Base-by-base conservation (phyloP, 2,797 vertebrate genomes). In the Melopsittacus undulatus region DNA sequence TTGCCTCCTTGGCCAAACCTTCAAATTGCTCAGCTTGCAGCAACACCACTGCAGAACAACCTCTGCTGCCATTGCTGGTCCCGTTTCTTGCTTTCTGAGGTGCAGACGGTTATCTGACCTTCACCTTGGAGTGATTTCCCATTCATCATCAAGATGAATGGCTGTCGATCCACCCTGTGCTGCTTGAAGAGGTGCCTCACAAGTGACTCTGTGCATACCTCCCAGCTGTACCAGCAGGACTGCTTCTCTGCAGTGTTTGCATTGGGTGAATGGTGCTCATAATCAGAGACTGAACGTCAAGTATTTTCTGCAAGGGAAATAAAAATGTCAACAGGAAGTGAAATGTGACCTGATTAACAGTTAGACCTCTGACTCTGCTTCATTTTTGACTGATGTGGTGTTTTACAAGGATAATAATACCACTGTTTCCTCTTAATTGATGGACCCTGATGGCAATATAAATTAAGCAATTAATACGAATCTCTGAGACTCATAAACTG, bases 341-440 rank as follows among this genome's bases (percentile, higher is more conserved):
- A 97, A 97, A 97, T 96, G 97, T 80, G 97, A 97, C 97, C 97
- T 98, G 97, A 98, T 98, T 97, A 98, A 97, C 94, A 96, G 96
- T 94, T 97, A 97, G 95, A 96, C 97, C 97, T 98, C 96, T 77
- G 93, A 97, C 92, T 96, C 94, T 95, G 91, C 88, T 89, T 96
- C 88, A 6, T 61, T 94, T 96, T 95, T 96, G 94, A 96, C 83
- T 90, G 94, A 97, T 96, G 94, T 34, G 64, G 76, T 91, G 67
- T 94, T 96, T 97, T 95, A 96, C 87, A 93, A 54, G 94, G 88
- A 93, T 90, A 92, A 95, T 96, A 96, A 96, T 82, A 57, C 68
- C 75, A 70, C 69, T 11, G 3, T 91, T 89, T 91, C 89, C 79
- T 93, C 92, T 67, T 95, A 95, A 96, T 90, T 92, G 93, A 96